A percentile compares a stretch with the other conserved stretches of the same genome.
Evolutionary conservation across 1,140 invertebrate species (phyloP).

Genomic region (Agrilus planipennis): DNA sequence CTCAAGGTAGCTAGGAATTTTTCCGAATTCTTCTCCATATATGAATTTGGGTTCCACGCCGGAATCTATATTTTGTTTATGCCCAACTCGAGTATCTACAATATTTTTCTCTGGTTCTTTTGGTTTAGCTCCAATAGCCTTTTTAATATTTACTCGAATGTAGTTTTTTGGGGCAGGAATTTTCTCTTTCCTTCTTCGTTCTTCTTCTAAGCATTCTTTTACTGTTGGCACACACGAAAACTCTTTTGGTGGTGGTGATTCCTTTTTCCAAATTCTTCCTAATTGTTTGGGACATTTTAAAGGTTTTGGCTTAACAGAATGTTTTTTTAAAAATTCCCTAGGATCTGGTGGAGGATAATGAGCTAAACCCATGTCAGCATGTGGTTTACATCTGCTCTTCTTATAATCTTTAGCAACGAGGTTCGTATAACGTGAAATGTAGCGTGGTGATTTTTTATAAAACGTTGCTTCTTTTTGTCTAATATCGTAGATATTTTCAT

Average conservation of each 20-base stretch:
- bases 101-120: slow-evolving; percentile 36
- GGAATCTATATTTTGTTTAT: slow-evolving; percentile 30
- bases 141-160: slow-evolving; percentile 39
- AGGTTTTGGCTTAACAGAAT: slow-evolving; percentile 27
- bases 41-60: slow-evolving; percentile 24
- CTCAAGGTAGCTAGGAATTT: slow-evolving; percentile 23
- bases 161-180: slow-evolving; percentile 15
- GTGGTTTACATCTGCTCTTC: slow-evolving; percentile 20
- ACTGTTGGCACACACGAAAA: slow-evolving; percentile 8
- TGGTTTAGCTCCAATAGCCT: slow-evolving; percentile 37
- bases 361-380: slow-evolving; percentile 47
- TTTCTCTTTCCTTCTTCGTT: slow-evolving; percentile 5
- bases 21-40: slow-evolving; percentile 23
- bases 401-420: slow-evolving; percentile 7
- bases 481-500: slow-evolving; percentile 37
- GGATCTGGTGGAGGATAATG: slow-evolving; percentile 41
- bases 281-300: slow-evolving; percentile 9
- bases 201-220: slow-evolving; percentile 7
- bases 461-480: slow-evolving; percentile 23
- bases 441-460: slow-evolving; percentile 16
- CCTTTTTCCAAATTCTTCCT: slow-evolving; percentile 5
- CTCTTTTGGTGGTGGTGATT: slow-evolving; percentile 12
- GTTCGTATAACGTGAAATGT: slow-evolving; percentile 6
- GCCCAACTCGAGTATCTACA: slow-evolving; percentile 30
- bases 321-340: slow-evolving; percentile 44